Conservation (phyloP, 2,797 vertebrate species). For the Diglossa cyanea region DNA sequence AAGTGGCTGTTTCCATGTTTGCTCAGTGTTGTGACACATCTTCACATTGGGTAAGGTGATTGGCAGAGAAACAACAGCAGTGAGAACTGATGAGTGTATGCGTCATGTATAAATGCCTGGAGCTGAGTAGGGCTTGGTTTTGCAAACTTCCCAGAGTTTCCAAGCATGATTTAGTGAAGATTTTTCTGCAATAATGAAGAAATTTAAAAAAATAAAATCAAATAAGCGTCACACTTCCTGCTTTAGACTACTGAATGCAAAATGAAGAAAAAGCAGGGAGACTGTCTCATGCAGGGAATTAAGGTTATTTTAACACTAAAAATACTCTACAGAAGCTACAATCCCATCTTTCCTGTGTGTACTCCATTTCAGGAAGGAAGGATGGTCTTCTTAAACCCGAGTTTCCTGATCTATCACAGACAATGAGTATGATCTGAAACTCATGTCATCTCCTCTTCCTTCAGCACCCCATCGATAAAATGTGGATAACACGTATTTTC, state of each 20-base stretch:
- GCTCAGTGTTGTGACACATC: constrained; percentile 59
- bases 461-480: not conserved
- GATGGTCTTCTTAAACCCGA: not conserved
- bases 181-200: constrained; percentile 25
- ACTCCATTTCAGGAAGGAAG: not conserved
- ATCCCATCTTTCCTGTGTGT: not conserved
- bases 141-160: constrained; percentile 4
- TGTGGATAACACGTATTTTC: not conserved
- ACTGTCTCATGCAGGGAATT: not conserved
- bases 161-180: constrained; percentile 6
- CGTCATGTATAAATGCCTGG: constrained; percentile 39
- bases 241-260: not conserved
- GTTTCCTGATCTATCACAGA: not conserved
- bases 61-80: constrained; percentile 56
- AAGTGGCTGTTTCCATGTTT: constrained; percentile 49
- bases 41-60: constrained; percentile 47
- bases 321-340: not conserved
- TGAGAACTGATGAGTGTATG: constrained; percentile 19
- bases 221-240: not conserved
- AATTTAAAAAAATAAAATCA: not conserved
- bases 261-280: constrained; percentile 12
- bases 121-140: constrained; percentile 13
- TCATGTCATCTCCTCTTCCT: not conserved
- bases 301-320: not conserved
- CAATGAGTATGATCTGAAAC: not conserved